Evolutionary conservation across 2,888 invertebrate species (phyloP).

Genomic region (Dysmachus trigonus): DNA sequence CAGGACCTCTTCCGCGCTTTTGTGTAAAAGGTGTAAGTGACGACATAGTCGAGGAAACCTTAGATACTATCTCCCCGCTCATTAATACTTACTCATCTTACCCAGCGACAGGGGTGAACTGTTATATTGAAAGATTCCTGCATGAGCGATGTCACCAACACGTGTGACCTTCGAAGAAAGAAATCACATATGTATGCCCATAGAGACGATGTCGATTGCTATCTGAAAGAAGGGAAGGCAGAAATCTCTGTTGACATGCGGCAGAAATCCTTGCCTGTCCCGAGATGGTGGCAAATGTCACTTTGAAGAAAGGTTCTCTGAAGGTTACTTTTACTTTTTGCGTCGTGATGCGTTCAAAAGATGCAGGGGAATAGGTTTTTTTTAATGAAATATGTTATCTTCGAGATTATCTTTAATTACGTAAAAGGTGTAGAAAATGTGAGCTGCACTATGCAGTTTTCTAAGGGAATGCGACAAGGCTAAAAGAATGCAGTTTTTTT

Average conservation of each 20-base stretch:
- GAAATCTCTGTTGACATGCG: not conserved
- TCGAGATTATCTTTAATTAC: not conserved
- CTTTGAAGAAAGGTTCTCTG: not conserved
- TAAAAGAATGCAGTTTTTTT: not conserved
- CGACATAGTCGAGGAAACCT: not conserved
- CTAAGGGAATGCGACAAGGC: not conserved
- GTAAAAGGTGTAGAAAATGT: not conserved
- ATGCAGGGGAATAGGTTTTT: not conserved
- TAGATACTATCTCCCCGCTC: not conserved
- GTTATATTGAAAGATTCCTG: not conserved
- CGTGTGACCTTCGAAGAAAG: not conserved
- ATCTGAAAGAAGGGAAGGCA: not conserved
- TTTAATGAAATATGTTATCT: not conserved
- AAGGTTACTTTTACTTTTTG: not conserved
- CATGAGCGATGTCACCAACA: not conserved
- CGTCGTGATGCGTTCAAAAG: not conserved
- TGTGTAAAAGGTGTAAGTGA: not conserved
- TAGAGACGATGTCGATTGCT: not conserved
- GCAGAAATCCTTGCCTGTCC: not conserved
- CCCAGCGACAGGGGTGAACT: not conserved
- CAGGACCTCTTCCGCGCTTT: not conserved
- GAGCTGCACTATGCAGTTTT: not conserved
- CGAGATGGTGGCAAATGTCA: not conserved
- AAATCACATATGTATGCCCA: not conserved
- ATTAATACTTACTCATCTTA: not conserved